These are phyloP conservation scores for Chironomus tentans DNA, from an alignment of 2,888 invertebrate genomes.

Conservation along the genomic window DNA sequence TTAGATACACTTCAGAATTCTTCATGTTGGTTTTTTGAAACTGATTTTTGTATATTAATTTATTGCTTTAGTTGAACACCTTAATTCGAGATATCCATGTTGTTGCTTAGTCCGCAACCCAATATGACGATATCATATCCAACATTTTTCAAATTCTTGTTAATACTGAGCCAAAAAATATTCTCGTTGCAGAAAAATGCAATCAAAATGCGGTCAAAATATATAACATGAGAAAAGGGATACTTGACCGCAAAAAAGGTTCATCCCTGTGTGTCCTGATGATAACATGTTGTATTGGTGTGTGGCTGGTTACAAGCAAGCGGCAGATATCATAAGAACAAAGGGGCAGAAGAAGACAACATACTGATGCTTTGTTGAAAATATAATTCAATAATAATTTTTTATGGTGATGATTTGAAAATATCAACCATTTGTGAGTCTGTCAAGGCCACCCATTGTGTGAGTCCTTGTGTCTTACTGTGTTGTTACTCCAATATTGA, in stretches of 20 bases:
- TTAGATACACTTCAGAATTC: no score
- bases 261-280: neutral
- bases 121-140: no score
- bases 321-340: neutral
- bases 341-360: neutral
- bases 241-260: conserved; percentile 17
- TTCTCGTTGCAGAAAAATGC: neutral
- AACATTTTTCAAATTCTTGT: no score
- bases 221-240: conserved; percentile 1
- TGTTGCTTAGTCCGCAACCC: no score
- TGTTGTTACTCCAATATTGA: neutral
- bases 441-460: conserved; percentile 15
- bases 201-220: conserved; percentile 22
- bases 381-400: neutral
- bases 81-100: no score
- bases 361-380: neutral
- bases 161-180: neutral
- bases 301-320: neutral
- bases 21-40: no score
- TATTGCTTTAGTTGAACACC: no score
- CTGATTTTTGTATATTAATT: no score
- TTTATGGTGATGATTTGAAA: conserved; percentile 16
- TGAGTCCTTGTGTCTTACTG: conserved; percentile 8
- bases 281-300: neutral
- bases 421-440: neutral